Evolutionary conservation across 2,113 vertebrate species (phyloP).

Genomic region (Psittacus erithacus): DNA sequence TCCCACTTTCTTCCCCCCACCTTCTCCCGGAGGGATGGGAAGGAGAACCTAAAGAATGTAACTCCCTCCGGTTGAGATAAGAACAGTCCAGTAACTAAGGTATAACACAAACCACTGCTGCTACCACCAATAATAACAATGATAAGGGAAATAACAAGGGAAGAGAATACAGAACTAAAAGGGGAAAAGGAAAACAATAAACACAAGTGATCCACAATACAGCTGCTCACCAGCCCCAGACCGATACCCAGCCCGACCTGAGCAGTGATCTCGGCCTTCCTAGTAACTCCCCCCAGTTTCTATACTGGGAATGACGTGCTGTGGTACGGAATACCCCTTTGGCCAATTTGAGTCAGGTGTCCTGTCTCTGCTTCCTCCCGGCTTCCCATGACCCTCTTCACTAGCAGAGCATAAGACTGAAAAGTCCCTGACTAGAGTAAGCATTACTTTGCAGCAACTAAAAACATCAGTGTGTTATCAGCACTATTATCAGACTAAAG

Average conservation of each 20-base stretch:
- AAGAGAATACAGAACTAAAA: neutral
- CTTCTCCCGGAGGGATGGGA: neutral
- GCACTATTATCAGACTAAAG: neutral
- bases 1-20: neutral
- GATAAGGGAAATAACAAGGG: neutral
- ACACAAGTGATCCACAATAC: neutral
- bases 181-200: neutral
- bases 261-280: neutral
- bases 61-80: neutral
- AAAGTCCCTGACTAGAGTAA: neutral
- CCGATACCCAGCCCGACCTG: neutral
- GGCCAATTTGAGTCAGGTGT: neutral
- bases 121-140: neutral
- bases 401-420: neutral
- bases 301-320: neutral
- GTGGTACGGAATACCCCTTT: neutral
- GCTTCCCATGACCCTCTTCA: neutral
- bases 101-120: neutral
- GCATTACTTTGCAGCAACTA: neutral
- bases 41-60: neutral
- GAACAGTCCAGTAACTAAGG: neutral
- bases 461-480: neutral
- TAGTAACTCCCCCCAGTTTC: neutral
- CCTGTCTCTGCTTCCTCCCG: neutral
- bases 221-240: neutral